phyloP scores from a whole-genome alignment of 2,113 vertebrate species.

The Physeter macrocephalus region DNA sequence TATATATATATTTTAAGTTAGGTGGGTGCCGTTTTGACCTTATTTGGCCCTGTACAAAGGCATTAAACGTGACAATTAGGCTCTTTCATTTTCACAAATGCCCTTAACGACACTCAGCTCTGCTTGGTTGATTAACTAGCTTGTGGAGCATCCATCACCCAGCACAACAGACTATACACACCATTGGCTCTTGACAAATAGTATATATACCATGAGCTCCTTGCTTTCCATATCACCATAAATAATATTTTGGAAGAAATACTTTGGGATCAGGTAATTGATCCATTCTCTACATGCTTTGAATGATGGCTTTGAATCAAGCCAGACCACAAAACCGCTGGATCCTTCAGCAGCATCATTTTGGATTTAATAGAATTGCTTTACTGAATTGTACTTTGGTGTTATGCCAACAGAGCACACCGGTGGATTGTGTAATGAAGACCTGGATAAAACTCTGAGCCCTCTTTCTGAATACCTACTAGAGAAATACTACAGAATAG shows the following conservation, averaged over 20 bases:
- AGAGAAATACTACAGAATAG: background rate
- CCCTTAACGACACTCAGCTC: background rate
- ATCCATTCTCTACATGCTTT: background rate
- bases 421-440: background rate
- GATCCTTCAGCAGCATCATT: background rate
- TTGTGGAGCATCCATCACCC: background rate
- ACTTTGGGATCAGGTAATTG: background rate
- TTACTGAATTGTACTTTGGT: constrained; percentile 11
- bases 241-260: background rate
- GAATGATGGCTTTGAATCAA: background rate
- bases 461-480: background rate
- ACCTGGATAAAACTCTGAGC: background rate
- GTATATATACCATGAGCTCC: background rate
- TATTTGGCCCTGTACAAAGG: background rate
- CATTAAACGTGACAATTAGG: background rate
- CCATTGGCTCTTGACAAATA: background rate
- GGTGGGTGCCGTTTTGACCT: background rate
- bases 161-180: background rate
- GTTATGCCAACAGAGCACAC: background rate
- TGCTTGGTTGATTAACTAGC: background rate
- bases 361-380: background rate
- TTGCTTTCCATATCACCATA: background rate
- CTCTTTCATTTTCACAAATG: background rate
- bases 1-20: background rate
- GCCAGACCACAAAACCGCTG: background rate